Percentiles rank a stretch among this genome's conserved stretches.
phyloP scores from a whole-genome alignment of 2,113 vertebrate genomes.

The Zosterops lateralis region DNA sequence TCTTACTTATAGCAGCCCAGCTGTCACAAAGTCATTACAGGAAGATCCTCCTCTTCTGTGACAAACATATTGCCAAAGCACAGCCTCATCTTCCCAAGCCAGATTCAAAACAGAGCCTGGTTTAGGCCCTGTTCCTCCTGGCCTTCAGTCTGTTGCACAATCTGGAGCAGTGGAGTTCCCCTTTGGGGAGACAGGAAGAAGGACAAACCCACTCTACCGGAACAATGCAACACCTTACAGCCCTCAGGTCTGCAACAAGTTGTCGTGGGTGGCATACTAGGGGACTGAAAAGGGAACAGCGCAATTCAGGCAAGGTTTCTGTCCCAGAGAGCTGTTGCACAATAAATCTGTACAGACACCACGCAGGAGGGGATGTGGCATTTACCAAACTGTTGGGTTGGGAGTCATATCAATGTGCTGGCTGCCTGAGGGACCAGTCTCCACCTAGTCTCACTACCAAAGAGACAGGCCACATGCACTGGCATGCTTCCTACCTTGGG shows the following conservation, averaged over 20 bases:
- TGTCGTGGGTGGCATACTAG: conserved; percentile 14
- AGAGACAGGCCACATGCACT: not conserved
- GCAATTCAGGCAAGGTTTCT: conserved; percentile 27
- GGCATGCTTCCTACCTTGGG: conserved; percentile 79
- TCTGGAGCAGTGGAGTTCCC: conserved; percentile 16
- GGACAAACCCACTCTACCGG: not conserved
- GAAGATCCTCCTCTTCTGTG: not conserved
- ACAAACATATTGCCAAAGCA: conserved; percentile 43
- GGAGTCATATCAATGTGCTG: not conserved
- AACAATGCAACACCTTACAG: conserved; percentile 37
- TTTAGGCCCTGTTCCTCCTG: not conserved
- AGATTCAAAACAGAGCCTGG: conserved; percentile 24
- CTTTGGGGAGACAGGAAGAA: conserved; percentile 17
- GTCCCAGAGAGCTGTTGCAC: not conserved
- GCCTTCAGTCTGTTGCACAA: conserved; percentile 25
- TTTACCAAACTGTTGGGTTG: not conserved
- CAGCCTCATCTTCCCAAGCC: not conserved
- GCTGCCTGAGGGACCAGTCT: not conserved
- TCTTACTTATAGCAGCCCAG: not conserved
- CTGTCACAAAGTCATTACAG: not conserved
- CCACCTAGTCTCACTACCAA: not conserved
- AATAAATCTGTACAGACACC: conserved; percentile 16
- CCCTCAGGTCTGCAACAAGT: conserved; percentile 6
- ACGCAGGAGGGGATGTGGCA: not conserved
- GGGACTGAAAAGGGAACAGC: conserved; percentile 60